Base-by-base conservation (phyloP, 2,888 invertebrate species). In the Neoascia interrupta region DNA sequence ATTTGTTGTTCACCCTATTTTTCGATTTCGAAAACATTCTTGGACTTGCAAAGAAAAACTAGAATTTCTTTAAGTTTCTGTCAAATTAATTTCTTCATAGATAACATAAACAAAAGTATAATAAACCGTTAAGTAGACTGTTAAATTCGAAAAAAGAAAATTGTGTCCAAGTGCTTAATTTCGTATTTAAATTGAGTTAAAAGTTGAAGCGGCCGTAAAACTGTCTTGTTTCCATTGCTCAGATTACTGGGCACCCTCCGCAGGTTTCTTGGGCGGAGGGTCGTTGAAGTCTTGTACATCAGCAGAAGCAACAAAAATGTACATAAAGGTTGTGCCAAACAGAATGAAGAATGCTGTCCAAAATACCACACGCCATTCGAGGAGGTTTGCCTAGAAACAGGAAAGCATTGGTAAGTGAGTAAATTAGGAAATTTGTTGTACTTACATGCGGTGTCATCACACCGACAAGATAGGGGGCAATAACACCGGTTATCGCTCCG, bases 211-310 rank as follows among this genome's bases (percentile, higher is more conserved):
- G n/a, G n/a, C n/a, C n/a, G n/a, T n/a, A n/a, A n/a, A n/a, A n/a
- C n/a, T n/a, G n/a, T n/a, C n/a, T n/a, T n/a, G n/a, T n/a, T n/a
- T n/a, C n/a, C n/a, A n/a, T n/a, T n/a, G n/a, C n/a, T n/a, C n/a
- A n/a, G n/a, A n/a, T n/a, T n/a, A n/a, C 28, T 53, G 34, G 16
- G 70, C 76, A 5, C 70, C 76, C 54, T 76, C 76, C 21, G 70
- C 70, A 54, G 64, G 70, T 6, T 76, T 76, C 13, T 69, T 37
- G 26, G 75, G 91, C 81, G 63, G 68, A 16, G 75, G 81, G 13
- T 93, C 91, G 83, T 95, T 94, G 94, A 95, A 96, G 84, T 91
- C 91, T 76, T 94, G 92, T 31, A 93, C 92, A 39, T 95, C 93
- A 0, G 93, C 95, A 79, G 93, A 92, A 0, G 94, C 94, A 85